Evolutionary conservation across 1,140 invertebrate species (phyloP), one percentile per base, ranked within the genome.

Genomic region (Acromyrmex heyeri): DNA sequence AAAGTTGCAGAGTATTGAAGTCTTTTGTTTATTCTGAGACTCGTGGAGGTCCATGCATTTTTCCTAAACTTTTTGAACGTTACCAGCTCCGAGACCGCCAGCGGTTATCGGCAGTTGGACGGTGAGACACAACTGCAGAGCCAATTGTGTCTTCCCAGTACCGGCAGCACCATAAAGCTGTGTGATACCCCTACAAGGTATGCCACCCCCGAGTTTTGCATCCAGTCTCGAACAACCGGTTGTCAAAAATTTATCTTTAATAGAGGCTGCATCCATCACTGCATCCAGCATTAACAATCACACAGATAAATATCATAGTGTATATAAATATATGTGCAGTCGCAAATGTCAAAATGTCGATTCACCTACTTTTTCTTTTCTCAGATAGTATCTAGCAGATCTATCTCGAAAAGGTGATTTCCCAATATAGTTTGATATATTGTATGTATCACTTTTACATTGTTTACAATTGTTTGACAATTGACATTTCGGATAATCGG

Each of bases 91-190:
- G 53, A 96, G 90, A 55, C 96, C 96, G 67, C 96, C 95, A 21
- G 91, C 50, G 24, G 85, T 62, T 62, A 64, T 61, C 21, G 96
- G 95, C 77, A 96, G 93, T 93, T 97, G 97, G n/a, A 96, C 95
- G 73, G 95, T 95, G 7, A 97, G 92, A 48, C 95, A 95, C 5
- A 98, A 92, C 94, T 98, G 98, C 38, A 99, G 93, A 89, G 97
- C 97, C 18, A 99, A 91, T 94, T 99, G 98, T 1, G 98, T 98
- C 95, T 99, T 99, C 21, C 98, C 98, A 90, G 96, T 96, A 10
- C 97, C 97, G 95, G 98, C 97, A 93, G 97, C 96, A 16, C 98
- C 98, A 94, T 96, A 97, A 91, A 99, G 96, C 96, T 99, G 98
- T 67, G 97, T 98, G 18, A 99, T 96, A 27, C 97, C 97, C 81